Evolutionary conservation across 2,113 vertebrate genomes (phyloP).

Genomic region (Silurus glanis): DNA sequence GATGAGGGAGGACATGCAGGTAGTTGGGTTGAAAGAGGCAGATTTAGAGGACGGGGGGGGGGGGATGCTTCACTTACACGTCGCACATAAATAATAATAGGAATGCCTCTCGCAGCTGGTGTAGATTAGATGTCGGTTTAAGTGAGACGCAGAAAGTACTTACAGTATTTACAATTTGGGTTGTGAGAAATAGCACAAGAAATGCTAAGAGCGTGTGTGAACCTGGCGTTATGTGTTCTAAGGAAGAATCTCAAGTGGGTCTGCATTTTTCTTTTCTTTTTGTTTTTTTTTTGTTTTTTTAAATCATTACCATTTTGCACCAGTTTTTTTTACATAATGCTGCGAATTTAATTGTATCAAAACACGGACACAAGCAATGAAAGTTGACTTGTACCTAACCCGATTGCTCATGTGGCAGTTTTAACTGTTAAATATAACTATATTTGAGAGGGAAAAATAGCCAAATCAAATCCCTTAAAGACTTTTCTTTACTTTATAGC

Average conservation of each 20-base stretch:
- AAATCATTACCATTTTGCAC: too few relatives aligned
- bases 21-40: too few relatives aligned
- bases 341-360: not conserved
- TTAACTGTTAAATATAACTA: not conserved
- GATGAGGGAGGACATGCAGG: too few relatives aligned
- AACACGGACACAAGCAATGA: not conserved
- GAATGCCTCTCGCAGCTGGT: not conserved
- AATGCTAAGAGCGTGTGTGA: too few relatives aligned
- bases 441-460: not conserved
- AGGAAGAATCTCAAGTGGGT: too few relatives aligned
- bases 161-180: not conserved
- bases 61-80: not conserved
- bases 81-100: not conserved
- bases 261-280: too few relatives aligned
- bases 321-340: not conserved
- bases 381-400: not conserved
- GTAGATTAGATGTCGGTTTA: not conserved
- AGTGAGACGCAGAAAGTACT: not conserved
- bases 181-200: not conserved
- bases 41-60: too few relatives aligned
- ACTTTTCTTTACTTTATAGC: conserved; percentile 62
- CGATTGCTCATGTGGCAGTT: not conserved
- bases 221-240: too few relatives aligned
- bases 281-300: too few relatives aligned
- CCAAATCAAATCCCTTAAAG: too few relatives aligned